Conservation (phyloP, 64 coral and sea anemone species). For the Astreopora myriophthalma region DNA sequence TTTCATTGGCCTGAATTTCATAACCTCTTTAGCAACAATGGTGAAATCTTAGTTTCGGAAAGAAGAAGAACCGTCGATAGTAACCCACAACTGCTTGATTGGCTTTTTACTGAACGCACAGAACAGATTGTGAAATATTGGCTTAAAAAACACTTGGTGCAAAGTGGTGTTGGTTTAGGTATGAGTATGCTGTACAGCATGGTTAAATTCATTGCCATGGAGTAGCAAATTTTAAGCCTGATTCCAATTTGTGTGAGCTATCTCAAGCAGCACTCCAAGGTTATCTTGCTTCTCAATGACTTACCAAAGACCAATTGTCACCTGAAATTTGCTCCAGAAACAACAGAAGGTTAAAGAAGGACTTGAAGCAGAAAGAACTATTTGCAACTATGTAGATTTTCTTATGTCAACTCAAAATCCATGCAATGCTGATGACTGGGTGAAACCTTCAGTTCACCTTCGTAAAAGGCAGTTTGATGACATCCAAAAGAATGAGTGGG, state of each 20-base stretch:
- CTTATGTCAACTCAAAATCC: constrained; percentile 22
- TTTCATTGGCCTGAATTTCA: constrained; percentile 29
- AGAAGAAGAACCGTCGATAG: neutral
- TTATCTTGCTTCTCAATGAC: neutral
- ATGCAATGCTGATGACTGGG: neutral
- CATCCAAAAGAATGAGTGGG: constrained; percentile 5
- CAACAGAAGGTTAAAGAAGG: neutral
- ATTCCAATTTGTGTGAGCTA: neutral
- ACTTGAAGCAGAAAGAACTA: neutral
- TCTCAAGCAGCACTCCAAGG: constrained; percentile 46
- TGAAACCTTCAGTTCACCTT: neutral
- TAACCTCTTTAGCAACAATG: too few species aligned
- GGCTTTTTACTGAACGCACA: constrained; percentile 6
- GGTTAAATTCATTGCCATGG: constrained; percentile 38
- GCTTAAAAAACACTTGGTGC: constrained; percentile 15
- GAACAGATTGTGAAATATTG: constrained; percentile 24
- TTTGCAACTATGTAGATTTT: neutral
- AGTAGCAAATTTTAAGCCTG: constrained; percentile 9
- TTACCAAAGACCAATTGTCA: neutral
- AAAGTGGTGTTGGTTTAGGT: constrained; percentile 54
- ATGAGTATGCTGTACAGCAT: constrained; percentile 54
- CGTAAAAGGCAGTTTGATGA: neutral
- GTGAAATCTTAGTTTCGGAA: neutral
- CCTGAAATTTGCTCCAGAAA: neutral
- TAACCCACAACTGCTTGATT: constrained; percentile 23